These are phyloP conservation scores for Gymnodraco acuticeps DNA, from an alignment of 2,797 vertebrate species.

Conservation along the genomic window DNA sequence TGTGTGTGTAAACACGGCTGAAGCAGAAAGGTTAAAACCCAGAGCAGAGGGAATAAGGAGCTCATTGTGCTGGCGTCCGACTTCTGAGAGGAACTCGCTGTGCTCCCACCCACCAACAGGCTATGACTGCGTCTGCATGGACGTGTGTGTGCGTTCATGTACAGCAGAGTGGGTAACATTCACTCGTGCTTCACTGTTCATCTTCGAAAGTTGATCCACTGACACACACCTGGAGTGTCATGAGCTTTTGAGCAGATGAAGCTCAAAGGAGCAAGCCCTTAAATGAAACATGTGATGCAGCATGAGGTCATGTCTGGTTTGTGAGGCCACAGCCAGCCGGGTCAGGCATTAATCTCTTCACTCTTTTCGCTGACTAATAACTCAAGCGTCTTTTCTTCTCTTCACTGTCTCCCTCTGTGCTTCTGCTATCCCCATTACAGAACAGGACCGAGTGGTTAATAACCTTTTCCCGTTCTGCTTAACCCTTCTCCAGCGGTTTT, in stretches of 20 bases:
- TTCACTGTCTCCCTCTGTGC: not conserved
- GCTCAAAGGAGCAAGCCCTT: constrained; percentile 19
- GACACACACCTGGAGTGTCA: constrained; percentile 2
- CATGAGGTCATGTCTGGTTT: constrained; percentile 66
- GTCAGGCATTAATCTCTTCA: constrained; percentile 34
- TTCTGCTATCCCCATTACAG: constrained; percentile 20
- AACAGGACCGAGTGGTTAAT: not conserved
- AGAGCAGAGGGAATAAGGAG: constrained; percentile 65
- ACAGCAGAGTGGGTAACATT: not conserved
- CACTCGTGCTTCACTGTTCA: not conserved
- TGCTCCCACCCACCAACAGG: constrained; percentile 37
- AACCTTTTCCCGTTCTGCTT: not conserved
- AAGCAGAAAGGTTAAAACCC: constrained; percentile 59
- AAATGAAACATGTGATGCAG: constrained; percentile 28
- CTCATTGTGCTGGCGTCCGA: constrained; percentile 69
- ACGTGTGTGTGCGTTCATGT: constrained; percentile 11
- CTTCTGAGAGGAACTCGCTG: constrained; percentile 55
- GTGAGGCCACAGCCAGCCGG: constrained; percentile 22
- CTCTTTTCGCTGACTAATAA: constrained; percentile 5
- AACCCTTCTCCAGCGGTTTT: not conserved
- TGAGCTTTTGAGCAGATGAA: not conserved
- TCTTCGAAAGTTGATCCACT: not conserved
- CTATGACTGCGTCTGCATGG: constrained; percentile 17
- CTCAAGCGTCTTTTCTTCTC: constrained; percentile 10
- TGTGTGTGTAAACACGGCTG: constrained; percentile 68